These are phyloP conservation scores for Chromoteleia sp. DNA, from an alignment of 2,888 invertebrate genomes.

Conservation along the genomic window DNA sequence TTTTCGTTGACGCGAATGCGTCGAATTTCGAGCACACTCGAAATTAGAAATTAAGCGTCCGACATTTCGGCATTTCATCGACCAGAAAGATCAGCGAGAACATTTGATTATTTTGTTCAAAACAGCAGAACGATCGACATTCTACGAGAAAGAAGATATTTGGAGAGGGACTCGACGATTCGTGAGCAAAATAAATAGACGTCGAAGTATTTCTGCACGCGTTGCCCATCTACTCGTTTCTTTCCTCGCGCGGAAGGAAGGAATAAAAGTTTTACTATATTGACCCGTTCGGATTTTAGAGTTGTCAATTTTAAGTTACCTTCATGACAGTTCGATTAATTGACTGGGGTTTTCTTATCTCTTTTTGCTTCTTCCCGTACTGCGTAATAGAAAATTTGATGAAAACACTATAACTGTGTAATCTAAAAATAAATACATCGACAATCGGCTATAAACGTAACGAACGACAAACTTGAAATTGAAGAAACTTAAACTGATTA, in stretches of 20 bases:
- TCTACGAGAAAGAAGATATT: conserved; percentile 42
- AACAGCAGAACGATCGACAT: conserved; percentile 47
- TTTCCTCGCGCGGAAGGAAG: conserved; percentile 18
- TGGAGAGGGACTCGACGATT: conserved; percentile 53
- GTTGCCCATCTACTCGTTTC: conserved; percentile 33
- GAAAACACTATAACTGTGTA: too few relatives aligned
- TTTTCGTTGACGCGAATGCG: too few relatives aligned
- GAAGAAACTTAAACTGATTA: too few relatives aligned
- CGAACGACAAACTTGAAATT: too few relatives aligned
- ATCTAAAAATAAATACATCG: too few relatives aligned
- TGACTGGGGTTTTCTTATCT: conserved; percentile 4
- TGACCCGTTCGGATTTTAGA: conserved; percentile 36
- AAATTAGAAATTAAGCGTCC: neutral
- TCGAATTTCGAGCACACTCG: too few relatives aligned
- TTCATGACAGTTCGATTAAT: conserved; percentile 31
- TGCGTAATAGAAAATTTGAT: neutral
- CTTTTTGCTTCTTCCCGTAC: neutral
- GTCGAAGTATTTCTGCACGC: conserved; percentile 46
- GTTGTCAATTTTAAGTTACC: conserved; percentile 43
- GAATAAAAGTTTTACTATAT: conserved; percentile 31
- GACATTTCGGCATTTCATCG: conserved; percentile 7
- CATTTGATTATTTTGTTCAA: conserved; percentile 58
- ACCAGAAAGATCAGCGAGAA: conserved; percentile 36
- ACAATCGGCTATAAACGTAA: too few relatives aligned
- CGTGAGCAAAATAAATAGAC: conserved; percentile 61